These are phyloP conservation scores for Dryoscopus gambensis DNA, from an alignment of 2,113 vertebrate genomes.

Conservation along the genomic window DNA sequence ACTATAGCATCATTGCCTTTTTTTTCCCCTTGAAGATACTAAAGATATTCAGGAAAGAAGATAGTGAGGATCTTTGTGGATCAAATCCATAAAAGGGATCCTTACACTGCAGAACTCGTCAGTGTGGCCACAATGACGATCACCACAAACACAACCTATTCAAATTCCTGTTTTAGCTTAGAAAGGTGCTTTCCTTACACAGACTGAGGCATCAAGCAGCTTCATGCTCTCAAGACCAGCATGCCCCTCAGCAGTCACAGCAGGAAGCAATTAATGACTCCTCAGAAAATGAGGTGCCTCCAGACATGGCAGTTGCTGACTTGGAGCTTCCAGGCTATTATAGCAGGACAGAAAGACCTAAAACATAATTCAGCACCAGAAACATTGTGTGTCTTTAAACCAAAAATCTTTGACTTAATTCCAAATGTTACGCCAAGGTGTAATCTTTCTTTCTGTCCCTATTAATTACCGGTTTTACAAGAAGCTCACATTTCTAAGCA, in stretches of 20 bases:
- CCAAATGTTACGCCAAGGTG: neutral
- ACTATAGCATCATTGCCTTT: neutral
- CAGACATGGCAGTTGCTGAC: neutral
- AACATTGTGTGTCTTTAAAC: neutral
- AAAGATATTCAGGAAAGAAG: neutral
- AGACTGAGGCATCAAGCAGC: neutral
- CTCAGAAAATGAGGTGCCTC: constrained; percentile 7
- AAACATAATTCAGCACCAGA: neutral
- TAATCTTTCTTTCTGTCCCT: neutral
- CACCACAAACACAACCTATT: neutral
- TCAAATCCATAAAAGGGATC: neutral
- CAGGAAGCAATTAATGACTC: constrained; percentile 17
- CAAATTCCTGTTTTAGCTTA: neutral
- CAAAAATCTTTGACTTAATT: constrained; percentile 2
- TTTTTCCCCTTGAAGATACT: neutral
- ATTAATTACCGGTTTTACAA: neutral
- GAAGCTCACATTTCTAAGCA: neutral
- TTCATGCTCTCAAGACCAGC: neutral
- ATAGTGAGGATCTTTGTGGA: fast-evolving
- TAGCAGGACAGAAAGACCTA: neutral
- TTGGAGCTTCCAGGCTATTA: neutral
- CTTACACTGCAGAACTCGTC: neutral
- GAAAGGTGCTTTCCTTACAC: neutral
- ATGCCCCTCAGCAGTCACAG: neutral
- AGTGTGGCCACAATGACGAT: neutral